Evolutionary conservation across 53 echinoderm and acorn worm species (phyloP), one percentile per base, ranked within the genome.

Genomic region (Crossaster papposus): DNA sequence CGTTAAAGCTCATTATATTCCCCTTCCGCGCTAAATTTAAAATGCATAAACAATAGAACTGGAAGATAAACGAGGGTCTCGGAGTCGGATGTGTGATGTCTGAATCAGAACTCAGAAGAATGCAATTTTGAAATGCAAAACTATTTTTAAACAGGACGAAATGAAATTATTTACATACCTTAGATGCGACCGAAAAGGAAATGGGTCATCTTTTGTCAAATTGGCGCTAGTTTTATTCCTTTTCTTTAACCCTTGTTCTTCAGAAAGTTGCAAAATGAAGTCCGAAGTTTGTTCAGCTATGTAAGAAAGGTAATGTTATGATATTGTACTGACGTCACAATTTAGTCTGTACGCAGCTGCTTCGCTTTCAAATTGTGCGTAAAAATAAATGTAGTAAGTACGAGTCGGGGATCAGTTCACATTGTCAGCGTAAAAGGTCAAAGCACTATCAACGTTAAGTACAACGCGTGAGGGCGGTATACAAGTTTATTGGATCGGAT

Each of bases 391-490:
- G 36, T 1, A 26, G 78, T 18, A 18, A 50, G 14, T 80, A 18
- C 31, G 80, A 80, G 80, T 54, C 58, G 55, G 80, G 80, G 5
- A 23, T 58, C 5, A 54, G 80, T 58, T 80, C 33, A n/a, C n/a
- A 33, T n/a, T 32, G 75, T 74, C 28, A 36, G 75, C 9, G 28
- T 58, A 17, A 73, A 29, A 73, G 78, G 78, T 78, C 78, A 78
- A 13, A 26, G 78, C 28, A 78, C 78, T 78, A 6, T 78, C 50
- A 28, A 3, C 10, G 68, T 3, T 17, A 62, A 24, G n/a, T 0
- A 9, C 50, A 50, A 72, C 85, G 72, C 72, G 72, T 22, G 85
- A 85, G 85, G 85, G 85, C 85, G 36, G 85, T 37, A 85, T 53
- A 51, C 33, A 44, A 51, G 44, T 44, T 44, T 44, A 44, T 44